Evolutionary conservation across 2,888 invertebrate species (phyloP).

Genomic region (Synanthedon tipuliformis): DNA sequence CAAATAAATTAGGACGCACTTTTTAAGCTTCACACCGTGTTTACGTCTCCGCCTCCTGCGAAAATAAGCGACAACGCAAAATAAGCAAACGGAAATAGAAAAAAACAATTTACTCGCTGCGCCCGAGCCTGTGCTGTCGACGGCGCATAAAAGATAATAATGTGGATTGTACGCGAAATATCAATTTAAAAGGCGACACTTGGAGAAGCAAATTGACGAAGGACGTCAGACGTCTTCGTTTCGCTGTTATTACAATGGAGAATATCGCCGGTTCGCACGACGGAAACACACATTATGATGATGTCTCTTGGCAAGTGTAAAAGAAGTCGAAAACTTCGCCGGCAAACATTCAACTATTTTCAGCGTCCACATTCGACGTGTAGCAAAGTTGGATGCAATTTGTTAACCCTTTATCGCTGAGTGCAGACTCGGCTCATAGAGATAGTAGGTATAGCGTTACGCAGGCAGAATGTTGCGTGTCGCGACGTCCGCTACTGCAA

Average conservation of each 20-base stretch:
- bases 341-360: conserved; percentile 59
- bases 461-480: conserved; percentile 16
- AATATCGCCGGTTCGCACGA: conserved; percentile 15
- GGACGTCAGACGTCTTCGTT: conserved; percentile 21
- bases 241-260: conserved; percentile 29
- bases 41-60: conserved; percentile 38
- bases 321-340: conserved; percentile 58
- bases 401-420: conserved; percentile 60
- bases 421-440: conserved; percentile 24
- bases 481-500: conserved; percentile 23
- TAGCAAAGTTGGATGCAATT: conserved; percentile 59
- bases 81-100: conserved; percentile 31
- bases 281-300: conserved; percentile 48
- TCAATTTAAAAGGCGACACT: conserved; percentile 59
- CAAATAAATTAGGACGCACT: conserved; percentile 54
- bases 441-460: conserved; percentile 9
- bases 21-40: conserved; percentile 41
- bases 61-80: conserved; percentile 40
- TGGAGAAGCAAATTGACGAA: conserved; percentile 32
- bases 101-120: conserved; percentile 31
- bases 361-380: conserved; percentile 56
- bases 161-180: conserved; percentile 39
- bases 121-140: conserved; percentile 17
- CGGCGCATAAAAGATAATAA: conserved; percentile 47
- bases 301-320: conserved; percentile 52